Base-by-base conservation (phyloP, 2,888 invertebrate genomes). In the Tenthredo distinguenda region DNA sequence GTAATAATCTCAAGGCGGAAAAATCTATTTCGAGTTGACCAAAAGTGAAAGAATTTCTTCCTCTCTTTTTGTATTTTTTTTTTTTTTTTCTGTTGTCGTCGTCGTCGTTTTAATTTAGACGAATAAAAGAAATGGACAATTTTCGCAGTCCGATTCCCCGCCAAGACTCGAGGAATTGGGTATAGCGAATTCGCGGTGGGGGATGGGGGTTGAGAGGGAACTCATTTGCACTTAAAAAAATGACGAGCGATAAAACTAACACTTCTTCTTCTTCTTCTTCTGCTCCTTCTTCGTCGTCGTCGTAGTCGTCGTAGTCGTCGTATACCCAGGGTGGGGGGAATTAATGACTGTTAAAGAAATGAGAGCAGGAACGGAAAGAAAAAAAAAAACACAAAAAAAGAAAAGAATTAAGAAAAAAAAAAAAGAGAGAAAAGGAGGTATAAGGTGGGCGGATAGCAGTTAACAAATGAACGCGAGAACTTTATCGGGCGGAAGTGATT, bases 161-260 rank as follows among this genome's bases (percentile, higher is more conserved):
- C 6, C 31, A 15, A 68, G 2, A 31, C 31, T 31, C 26, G 31
- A 7, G 31, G 31, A 34, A 31, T 68, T 68, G 68, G 34, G 10
- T 18, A 5, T 15, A 10, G 68, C 68, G 34, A 12, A 26, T n/a
- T 18, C 55, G 7, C 1, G 18, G 55, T 6, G 82, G 88, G 86
- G 86, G 87, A 86, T 84, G 74, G 86, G 74, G 88, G 88, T 87
- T 88, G 65, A 58, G 85, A 86, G 86, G 88, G 90, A 92, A 92
- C 92, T 92, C 92, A 93, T 93, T 93, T 93, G 92, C 92, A 92
- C 92, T 92, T 92, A 91, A 93, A 92, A 91, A 92, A 93, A 92
- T 92, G 92, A 92, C 91, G 91, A 91, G 92, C 92, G 91, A 92
- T 93, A 92, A 93, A 93, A 91, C 91, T 91, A 92, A 92, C 92